Base-by-base conservation (phyloP, 2,888 invertebrate genomes). In the Adelphocoris suturalis region DNA sequence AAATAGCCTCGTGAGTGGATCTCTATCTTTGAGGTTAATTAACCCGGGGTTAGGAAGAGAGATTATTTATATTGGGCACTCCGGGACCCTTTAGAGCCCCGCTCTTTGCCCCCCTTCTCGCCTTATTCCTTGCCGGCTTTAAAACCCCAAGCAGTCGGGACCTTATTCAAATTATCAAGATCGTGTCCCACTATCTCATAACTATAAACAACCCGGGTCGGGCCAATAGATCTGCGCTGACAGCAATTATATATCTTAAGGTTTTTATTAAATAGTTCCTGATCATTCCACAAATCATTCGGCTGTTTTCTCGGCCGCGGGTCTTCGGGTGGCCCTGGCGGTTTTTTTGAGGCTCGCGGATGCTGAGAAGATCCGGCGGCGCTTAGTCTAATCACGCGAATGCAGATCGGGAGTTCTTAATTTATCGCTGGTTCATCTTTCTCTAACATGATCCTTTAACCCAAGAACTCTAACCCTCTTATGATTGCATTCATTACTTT, bases 1-100 rank as follows among this genome's bases (percentile, higher is more conserved):
- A 89, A 89, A 89, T 89, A 82, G 89, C 82, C 89, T 81, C 89
- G 89, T 89, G 89, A 89, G 89, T 82, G 89, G 89, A 89, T 89
- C 89, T 61, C 89, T 89, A 89, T 89, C 89, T 88, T 57, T 52
- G 88, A 78, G 82, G 81, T 82, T 89, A 89, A 89, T 89, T 89
- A 89, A 89, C 82, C 82, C 52, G 27, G 80, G 88, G 76, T 88
- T 78, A 80, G 78, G 88, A 47, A 52, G 80, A 23, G 46, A 89
- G 89, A 89, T 89, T 89, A 89, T 89, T 89, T 89, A 89, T 89
- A 89, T 89, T 89, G 81, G 81, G 76, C 80, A 78, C 80, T 52
- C 47, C 82, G 82, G 82, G 82, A 82, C 82, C 47, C 47, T 46
- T 23, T 19, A 82, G 27, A 82, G 82, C 82, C 47, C 78, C 46